phyloP scores from a whole-genome alignment of 2,113 vertebrate genomes.

The Chloropsis hardwickii region DNA sequence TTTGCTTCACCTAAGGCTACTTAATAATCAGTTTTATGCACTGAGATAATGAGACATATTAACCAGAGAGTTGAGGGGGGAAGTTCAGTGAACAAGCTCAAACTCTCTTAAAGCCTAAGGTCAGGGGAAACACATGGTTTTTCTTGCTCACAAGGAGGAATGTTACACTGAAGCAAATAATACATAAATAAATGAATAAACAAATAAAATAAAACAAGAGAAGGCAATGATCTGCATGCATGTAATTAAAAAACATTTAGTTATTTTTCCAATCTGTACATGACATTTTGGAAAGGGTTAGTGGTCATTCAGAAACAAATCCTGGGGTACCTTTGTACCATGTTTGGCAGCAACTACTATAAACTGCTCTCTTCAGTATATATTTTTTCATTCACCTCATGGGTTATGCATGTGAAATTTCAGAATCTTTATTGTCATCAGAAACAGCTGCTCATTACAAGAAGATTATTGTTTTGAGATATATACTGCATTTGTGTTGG shows the following conservation, averaged over 20 bases:
- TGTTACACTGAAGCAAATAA: neutral
- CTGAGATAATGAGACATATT: slow-evolving; percentile 47
- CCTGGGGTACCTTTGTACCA: neutral
- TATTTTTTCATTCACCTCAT: neutral
- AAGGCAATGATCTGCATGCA: neutral
- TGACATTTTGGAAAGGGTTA: neutral
- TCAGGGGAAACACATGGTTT: neutral
- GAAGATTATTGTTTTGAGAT: slow-evolving; percentile 36
- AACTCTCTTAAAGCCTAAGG: neutral
- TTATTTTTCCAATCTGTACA: neutral
- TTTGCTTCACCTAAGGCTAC: slow-evolving; percentile 47
- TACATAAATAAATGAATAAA: neutral
- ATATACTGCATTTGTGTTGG: neutral
- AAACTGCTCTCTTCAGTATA: neutral
- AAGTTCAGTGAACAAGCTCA: neutral
- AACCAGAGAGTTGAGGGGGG: neutral
- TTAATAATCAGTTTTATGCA: slow-evolving; percentile 60
- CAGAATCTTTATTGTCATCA: slow-evolving; percentile 19
- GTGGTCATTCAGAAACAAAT: neutral
- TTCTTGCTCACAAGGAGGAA: neutral
- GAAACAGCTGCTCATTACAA: slow-evolving; percentile 38
- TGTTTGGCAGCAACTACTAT: neutral
- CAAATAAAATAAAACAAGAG: neutral
- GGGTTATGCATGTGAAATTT: neutral
- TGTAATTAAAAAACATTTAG: neutral